Percentiles rank a stretch among this genome's conserved stretches.
Evolutionary conservation across 2,113 vertebrate species (phyloP).

Genomic region (Anoura caudifer): DNA sequence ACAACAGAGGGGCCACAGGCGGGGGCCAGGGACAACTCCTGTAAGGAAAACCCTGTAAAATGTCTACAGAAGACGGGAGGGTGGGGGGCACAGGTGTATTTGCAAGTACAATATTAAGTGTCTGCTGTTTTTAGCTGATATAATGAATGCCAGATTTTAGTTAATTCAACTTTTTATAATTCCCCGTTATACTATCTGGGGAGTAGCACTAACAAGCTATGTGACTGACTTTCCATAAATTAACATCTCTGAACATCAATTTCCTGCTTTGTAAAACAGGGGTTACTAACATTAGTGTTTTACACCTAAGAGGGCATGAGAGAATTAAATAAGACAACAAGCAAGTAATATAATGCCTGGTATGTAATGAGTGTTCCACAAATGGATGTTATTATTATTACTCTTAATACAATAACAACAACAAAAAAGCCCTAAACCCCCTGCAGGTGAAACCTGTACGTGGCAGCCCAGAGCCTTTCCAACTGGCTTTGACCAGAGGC

Average conservation of each 20-base stretch:
- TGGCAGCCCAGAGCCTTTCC: not conserved
- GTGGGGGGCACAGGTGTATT: not conserved
- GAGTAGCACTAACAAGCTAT: not conserved
- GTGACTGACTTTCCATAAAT: not conserved
- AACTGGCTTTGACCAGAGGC: accelerated
- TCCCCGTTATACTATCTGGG: not conserved
- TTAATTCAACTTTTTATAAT: not conserved
- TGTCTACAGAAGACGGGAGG: accelerated
- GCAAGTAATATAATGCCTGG: not conserved
- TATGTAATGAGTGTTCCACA: not conserved
- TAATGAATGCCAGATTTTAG: not conserved
- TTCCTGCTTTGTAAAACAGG: not conserved
- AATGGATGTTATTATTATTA: not conserved
- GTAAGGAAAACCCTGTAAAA: not conserved
- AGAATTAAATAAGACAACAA: not conserved
- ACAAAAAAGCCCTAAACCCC: not conserved
- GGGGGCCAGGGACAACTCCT: not conserved
- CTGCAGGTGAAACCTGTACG: not conserved
- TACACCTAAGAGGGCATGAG: not conserved
- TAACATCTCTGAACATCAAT: not conserved
- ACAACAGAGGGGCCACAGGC: not conserved
- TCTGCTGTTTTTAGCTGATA: not conserved
- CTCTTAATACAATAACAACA: not conserved
- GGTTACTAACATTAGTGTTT: not conserved
- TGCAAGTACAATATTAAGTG: not conserved